phyloP scores from a whole-genome alignment of 2,797 vertebrate genomes.

The Oreochromis mossambicus region DNA sequence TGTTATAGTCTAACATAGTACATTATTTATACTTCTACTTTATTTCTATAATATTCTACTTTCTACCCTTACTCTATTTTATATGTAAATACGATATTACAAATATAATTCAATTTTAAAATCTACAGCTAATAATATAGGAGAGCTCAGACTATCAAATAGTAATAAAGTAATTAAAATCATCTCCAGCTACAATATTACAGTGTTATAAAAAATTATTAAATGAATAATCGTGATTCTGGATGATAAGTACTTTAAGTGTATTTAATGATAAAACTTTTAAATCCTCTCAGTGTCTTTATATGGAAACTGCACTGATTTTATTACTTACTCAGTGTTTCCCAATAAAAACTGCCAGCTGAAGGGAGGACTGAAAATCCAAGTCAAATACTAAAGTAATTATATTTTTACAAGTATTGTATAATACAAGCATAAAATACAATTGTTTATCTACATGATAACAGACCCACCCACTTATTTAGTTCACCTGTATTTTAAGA shows the following conservation, averaged over 20 bases:
- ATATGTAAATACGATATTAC: background rate
- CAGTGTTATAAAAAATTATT: background rate
- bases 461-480: background rate
- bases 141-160: background rate
- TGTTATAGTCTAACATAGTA: background rate
- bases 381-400: background rate
- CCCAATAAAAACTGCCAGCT: background rate
- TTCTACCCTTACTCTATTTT: background rate
- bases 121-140: background rate
- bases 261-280: background rate
- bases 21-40: background rate
- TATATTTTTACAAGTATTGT: background rate
- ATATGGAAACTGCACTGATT: background rate
- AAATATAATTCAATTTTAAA: background rate
- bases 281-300: background rate
- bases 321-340: background rate
- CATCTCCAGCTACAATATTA: background rate
- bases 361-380: background rate
- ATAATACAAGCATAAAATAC: background rate
- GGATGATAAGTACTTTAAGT: background rate
- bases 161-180: background rate
- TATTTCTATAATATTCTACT: background rate
- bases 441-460: background rate
- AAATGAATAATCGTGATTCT: background rate
- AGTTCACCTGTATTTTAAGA: background rate